Evolutionary conservation across 2,113 vertebrate species (phyloP), one percentile per base, ranked within the genome.

Genomic region (Rhegmatorhina hoffmannsi): DNA sequence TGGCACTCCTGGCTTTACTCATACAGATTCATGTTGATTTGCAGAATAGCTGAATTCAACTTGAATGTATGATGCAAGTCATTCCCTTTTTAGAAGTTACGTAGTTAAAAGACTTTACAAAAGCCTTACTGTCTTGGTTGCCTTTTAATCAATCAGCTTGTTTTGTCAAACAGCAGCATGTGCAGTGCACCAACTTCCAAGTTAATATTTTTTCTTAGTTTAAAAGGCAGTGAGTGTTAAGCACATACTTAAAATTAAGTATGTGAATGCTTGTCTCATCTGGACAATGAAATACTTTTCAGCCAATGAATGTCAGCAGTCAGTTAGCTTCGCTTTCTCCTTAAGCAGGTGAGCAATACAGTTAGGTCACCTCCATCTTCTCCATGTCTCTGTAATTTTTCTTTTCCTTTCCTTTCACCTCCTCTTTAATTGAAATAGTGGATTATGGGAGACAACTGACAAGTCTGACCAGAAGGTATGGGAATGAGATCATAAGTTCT

Each of bases 401-500:
- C 46, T 67, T 67, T 75, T 67, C 23, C 31, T 87, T 92, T 86
- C 33, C 18, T 26, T 87, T 90, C 33, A 24, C 36, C 17, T 82
- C n/a, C 78, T 91, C 50, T 72, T 93, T 94, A 89, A 68, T 68
- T 89, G 59, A 80, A 91, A 33, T 73, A 73, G n/a, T 76, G 40
- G 58, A 33, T 58, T 87, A 53, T 46, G 26, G 46, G 77, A 94
- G 84, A 76, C 2, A 11, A 92, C 79, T 95, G 95, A 85, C 91
- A 89, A 83, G 78, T 85, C 59, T 90, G 66, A 70, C 70, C 94
- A 85, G 5, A 87, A 62, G 70, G 50, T 87, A 74, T 95, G 84
- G 78, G 56, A 92, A 94, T 92, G 58, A 94, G 87, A 72, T 93
- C 91, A 82, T 93, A 92, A 89, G 87, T 89, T 91, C 68, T 89